These are phyloP conservation scores for Epinephelus coioides DNA, from an alignment of 2,797 vertebrate species.

Conservation along the genomic window DNA sequence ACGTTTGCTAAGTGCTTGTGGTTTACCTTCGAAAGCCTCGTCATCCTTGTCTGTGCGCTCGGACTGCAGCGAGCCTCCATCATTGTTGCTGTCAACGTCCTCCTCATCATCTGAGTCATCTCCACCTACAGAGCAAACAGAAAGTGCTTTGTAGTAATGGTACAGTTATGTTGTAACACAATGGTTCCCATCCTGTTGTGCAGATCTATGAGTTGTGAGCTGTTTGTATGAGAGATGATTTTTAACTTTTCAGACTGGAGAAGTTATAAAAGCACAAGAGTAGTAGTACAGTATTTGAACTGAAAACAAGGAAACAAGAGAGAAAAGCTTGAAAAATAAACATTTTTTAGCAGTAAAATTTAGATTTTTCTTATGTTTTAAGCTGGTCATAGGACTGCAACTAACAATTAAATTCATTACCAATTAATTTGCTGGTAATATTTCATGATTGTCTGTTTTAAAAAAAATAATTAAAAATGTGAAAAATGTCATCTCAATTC, in stretches of 20 bases:
- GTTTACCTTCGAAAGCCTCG: conserved; percentile 86
- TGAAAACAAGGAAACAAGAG: too few relatives aligned
- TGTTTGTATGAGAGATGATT: not conserved
- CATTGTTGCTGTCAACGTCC: conserved; percentile 86
- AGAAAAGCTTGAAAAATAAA: not conserved
- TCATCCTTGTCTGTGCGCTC: conserved; percentile 94
- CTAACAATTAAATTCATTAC: too few relatives aligned
- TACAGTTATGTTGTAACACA: conserved; percentile 16
- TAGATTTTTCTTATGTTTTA: not conserved
- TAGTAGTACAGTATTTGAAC: not conserved
- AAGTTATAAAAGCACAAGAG: not conserved
- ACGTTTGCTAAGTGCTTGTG: conserved; percentile 36
- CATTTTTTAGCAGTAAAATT: not conserved
- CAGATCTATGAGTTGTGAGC: not conserved
- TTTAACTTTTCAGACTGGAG: not conserved
- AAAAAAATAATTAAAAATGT: too few relatives aligned
- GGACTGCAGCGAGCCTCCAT: conserved; percentile 89
- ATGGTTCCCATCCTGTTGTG: not conserved
- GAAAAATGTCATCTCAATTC: too few relatives aligned
- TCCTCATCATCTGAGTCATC: conserved; percentile 90
- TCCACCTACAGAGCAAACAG: conserved; percentile 74
- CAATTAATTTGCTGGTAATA: too few relatives aligned
- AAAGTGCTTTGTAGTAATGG: conserved; percentile 13
- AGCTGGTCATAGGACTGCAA: not conserved
- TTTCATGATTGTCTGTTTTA: too few relatives aligned